Conservation (phyloP, 2,113 vertebrate species). For the Hippocampus mohnikei region DNA sequence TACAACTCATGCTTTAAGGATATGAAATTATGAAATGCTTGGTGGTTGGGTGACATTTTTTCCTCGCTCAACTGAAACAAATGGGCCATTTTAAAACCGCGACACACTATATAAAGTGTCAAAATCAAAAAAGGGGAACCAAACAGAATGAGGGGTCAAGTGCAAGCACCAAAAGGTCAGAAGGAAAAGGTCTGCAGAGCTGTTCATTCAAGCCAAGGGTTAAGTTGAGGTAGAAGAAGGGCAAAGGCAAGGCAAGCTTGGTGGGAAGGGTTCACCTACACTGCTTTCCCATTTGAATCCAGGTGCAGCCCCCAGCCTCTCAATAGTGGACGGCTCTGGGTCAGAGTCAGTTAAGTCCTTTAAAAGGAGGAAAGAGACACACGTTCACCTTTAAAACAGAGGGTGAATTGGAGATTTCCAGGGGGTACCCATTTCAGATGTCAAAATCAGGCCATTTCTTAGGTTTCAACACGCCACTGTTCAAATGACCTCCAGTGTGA, state of each 20-base stretch:
- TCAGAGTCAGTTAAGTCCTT: slow-evolving; percentile 95
- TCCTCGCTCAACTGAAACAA: slow-evolving; percentile 5
- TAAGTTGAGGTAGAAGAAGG: slow-evolving; percentile 41
- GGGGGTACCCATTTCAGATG: neutral
- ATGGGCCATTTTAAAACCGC: neutral
- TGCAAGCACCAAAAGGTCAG: slow-evolving; percentile 43
- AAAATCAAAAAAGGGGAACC: neutral
- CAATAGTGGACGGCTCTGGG: slow-evolving; percentile 91
- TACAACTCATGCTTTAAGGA: neutral
- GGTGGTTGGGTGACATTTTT: neutral
- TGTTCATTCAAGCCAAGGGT: slow-evolving; percentile 53
- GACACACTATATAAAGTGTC: neutral
- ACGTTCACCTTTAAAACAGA: slow-evolving; percentile 60
- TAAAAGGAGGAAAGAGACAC: slow-evolving; percentile 64
- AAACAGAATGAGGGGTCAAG: slow-evolving; percentile 22
- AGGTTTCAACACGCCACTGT: neutral
- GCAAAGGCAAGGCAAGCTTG: slow-evolving; percentile 58
- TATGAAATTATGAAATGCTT: neutral
- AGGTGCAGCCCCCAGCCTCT: slow-evolving; percentile 87
- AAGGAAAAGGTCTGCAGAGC: slow-evolving; percentile 54
- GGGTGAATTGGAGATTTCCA: slow-evolving; percentile 14
- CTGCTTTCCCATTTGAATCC: slow-evolving; percentile 94
- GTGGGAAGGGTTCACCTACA: slow-evolving; percentile 69
- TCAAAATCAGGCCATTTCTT: neutral
- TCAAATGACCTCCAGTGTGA: neutral